These are phyloP conservation scores for Helleia helle DNA, from an alignment of 2,888 invertebrate genomes.

Conservation along the genomic window DNA sequence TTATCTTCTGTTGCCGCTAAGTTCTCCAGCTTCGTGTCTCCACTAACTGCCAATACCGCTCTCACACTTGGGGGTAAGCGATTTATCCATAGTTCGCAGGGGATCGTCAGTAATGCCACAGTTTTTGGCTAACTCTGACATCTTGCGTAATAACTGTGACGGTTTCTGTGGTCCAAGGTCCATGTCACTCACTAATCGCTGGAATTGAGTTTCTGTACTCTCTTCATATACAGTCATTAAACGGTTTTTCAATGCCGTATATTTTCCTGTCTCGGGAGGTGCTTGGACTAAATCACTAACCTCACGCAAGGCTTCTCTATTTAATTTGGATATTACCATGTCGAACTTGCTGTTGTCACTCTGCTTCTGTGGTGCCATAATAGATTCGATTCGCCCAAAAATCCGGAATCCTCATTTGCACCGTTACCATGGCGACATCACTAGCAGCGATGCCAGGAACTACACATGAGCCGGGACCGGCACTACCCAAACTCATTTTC, in stretches of 20 bases:
- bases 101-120: too few species aligned
- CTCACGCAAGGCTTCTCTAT: background rate
- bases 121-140: background rate
- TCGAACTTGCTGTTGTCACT: background rate
- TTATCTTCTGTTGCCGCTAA: too few species aligned
- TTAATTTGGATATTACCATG: background rate
- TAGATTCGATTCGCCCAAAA: too few species aligned
- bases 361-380: background rate
- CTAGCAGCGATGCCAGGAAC: too few species aligned
- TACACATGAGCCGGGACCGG: too few species aligned
- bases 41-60: too few species aligned
- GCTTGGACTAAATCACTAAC: slow-evolving; percentile 11
- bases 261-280: slow-evolving; percentile 9
- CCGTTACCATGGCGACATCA: too few species aligned
- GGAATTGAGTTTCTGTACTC: slow-evolving; percentile 12
- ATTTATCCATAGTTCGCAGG: too few species aligned
- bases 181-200: slow-evolving; percentile 10
- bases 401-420: too few species aligned
- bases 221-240: slow-evolving; percentile 13
- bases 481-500: too few species aligned
- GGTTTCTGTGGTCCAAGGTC: slow-evolving; percentile 8
- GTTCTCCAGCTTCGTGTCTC: too few species aligned
- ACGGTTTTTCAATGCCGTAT: slow-evolving; percentile 1
- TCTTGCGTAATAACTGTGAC: slow-evolving; percentile 3
- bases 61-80: too few species aligned